These are phyloP conservation scores for Hirudinaria manillensis DNA, from an alignment of 2,888 invertebrate genomes.

Conservation along the genomic window DNA sequence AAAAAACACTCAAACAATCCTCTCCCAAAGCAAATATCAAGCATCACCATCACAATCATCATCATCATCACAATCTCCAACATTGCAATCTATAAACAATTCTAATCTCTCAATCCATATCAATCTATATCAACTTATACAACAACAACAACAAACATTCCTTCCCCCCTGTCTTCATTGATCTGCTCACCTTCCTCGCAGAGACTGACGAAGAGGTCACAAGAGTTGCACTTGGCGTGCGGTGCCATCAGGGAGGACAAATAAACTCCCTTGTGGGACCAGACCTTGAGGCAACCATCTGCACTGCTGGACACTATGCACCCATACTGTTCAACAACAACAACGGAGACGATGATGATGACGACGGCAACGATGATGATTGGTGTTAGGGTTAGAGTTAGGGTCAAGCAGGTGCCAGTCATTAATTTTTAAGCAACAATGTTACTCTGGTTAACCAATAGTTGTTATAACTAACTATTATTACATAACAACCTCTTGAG, in stretches of 20 bases:
- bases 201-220: slow-evolving; percentile 43
- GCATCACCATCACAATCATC: too few relatives aligned
- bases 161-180: not conserved
- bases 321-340: slow-evolving; percentile 44
- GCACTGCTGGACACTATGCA: slow-evolving; percentile 51
- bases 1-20: too few relatives aligned
- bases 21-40: too few relatives aligned
- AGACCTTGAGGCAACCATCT: slow-evolving; percentile 52
- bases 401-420: not conserved
- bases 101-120: too few relatives aligned
- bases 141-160: slow-evolving; percentile 23
- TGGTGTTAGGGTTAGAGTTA: not conserved
- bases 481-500: too few relatives aligned
- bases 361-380: not conserved
- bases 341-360: not conserved
- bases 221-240: slow-evolving; percentile 47
- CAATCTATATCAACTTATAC: not conserved
- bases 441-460: too few relatives aligned
- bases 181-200: slow-evolving; percentile 24
- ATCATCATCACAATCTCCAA: too few relatives aligned
- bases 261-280: slow-evolving; percentile 52
- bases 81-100: too few relatives aligned
- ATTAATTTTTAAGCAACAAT: not conserved
- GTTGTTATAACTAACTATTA: too few relatives aligned
- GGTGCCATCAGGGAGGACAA: slow-evolving; percentile 48